Evolutionary conservation across 2,797 vertebrate genomes (phyloP).

Genomic region (Margarornis squamiger): DNA sequence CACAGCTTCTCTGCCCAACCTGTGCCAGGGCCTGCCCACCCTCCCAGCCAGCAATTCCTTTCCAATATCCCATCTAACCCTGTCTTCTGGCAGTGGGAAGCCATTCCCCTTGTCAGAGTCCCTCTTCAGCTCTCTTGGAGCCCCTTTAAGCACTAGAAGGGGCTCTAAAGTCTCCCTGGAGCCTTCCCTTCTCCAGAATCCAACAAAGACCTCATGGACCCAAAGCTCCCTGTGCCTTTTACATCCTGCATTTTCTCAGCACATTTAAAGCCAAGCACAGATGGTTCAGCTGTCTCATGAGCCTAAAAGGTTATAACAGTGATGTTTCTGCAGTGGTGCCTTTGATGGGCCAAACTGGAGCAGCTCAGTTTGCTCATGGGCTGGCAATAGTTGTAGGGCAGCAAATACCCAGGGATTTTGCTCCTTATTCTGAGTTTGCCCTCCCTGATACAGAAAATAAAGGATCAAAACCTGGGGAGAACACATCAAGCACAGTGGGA

Average conservation of each 20-base stretch:
- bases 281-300: rapidly evolving
- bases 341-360: neutral
- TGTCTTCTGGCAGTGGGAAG: neutral
- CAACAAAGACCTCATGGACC: too few species aligned
- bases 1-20: neutral
- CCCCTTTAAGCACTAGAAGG: neutral
- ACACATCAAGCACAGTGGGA: rapidly evolving
- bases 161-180: too few species aligned
- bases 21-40: neutral
- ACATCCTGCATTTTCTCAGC: neutral
- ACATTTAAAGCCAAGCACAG: neutral
- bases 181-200: neutral
- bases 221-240: neutral
- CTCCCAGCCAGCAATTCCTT: neutral
- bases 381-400: rapidly evolving
- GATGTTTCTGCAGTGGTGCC: neutral
- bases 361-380: neutral
- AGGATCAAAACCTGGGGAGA: neutral
- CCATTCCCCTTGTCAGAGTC: neutral
- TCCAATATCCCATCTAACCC: neutral
- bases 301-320: neutral
- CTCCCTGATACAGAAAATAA: rapidly evolving
- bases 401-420: neutral
- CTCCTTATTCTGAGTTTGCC: too few species aligned
- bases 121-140: neutral